Conservation (phyloP, 2,888 invertebrate genomes). For the Lydus trimaculatus region DNA sequence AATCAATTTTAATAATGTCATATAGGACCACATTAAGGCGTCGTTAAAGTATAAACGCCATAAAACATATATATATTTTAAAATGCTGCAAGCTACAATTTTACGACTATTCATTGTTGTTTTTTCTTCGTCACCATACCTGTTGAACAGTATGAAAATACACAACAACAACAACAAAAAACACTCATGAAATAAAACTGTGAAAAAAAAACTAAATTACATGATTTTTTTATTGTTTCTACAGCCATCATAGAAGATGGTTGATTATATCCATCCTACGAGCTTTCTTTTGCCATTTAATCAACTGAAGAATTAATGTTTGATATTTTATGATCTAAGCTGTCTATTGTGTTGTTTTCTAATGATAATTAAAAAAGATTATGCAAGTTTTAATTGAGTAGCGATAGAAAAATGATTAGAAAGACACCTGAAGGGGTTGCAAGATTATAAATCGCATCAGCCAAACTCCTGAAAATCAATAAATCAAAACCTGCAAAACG, state of each 20-base stretch:
- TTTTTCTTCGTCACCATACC: not conserved
- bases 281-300: not conserved
- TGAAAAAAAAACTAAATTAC: not conserved
- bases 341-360: not conserved
- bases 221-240: not conserved
- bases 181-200: not conserved
- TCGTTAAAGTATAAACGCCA: constrained; percentile 30
- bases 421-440: constrained; percentile 1
- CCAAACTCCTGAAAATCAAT: not conserved
- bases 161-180: too few relatives aligned
- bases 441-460: not conserved
- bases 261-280: not conserved
- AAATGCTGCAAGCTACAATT: constrained; percentile 28
- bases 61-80: constrained; percentile 19
- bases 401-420: not conserved
- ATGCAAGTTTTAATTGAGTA: not conserved
- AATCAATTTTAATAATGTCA: constrained; percentile 22
- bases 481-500: constrained; percentile 1
- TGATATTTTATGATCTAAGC: not conserved
- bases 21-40: constrained; percentile 26
- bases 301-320: not conserved
- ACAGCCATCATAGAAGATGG: not conserved
- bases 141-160: not conserved
- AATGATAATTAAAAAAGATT: not conserved
- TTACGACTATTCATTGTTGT: constrained; percentile 19